Evolutionary conservation across 2,888 invertebrate species (phyloP).

Genomic region (Resseliella maxima): DNA sequence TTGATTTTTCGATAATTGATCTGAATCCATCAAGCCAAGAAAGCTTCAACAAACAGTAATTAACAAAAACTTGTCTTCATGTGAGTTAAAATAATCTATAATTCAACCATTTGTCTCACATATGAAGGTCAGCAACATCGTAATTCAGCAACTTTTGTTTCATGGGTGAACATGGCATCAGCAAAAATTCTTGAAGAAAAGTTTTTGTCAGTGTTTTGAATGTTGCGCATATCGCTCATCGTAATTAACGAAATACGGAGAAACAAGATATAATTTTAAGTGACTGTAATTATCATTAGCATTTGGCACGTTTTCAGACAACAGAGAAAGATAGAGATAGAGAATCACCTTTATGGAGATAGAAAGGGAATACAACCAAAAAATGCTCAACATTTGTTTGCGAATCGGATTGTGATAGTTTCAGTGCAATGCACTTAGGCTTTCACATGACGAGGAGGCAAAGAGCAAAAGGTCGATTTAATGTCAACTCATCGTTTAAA

Average conservation of each 20-base stretch:
- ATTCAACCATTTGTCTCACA: neutral
- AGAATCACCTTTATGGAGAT: neutral
- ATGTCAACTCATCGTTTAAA: constrained; percentile 52
- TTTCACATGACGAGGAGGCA: neutral
- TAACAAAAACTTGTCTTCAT: neutral
- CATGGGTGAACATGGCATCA: neutral
- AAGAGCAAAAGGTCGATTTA: constrained; percentile 51
- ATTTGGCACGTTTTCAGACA: constrained; percentile 39
- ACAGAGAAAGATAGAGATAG: neutral
- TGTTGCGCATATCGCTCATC: neutral
- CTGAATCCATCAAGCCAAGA: neutral
- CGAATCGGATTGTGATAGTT: constrained; percentile 22
- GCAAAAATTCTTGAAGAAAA: neutral
- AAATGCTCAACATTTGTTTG: constrained; percentile 12
- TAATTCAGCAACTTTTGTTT: neutral
- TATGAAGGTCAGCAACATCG: neutral
- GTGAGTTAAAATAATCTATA: neutral
- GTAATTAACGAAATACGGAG: constrained; percentile 15
- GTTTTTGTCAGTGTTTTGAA: neutral
- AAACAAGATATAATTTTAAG: constrained; percentile 32
- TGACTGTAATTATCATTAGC: constrained; percentile 54
- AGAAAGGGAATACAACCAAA: neutral
- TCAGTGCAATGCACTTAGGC: neutral
- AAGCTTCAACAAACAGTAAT: neutral
- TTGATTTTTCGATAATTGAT: neutral